Evolutionary conservation across 2,888 invertebrate species (phyloP), one percentile per base, ranked within the genome.

Genomic region (Archaeoteleia sp.): DNA sequence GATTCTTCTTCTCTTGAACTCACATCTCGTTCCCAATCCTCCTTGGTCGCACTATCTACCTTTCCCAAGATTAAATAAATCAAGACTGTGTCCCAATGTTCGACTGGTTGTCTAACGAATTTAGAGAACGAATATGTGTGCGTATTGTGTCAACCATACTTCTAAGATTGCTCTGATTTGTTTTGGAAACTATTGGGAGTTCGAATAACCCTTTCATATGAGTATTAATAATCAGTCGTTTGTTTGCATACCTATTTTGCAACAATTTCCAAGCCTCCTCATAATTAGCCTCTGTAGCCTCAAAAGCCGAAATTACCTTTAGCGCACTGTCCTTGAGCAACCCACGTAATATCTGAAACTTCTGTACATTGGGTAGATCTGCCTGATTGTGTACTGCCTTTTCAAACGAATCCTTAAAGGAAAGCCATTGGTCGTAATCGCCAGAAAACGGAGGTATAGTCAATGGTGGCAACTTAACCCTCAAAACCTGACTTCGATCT

Each of bases 161-260:
- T 7, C 63, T 20, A 0, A 63, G 34, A 10, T 13, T 23, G 5
- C 5, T 8, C 7, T 37, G 23, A 10, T 10, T 51, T n/a, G 40
- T 3, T 46, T 40, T 65, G 1, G 23, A 1, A 3, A 57, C n/a
- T 17, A 9, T 2, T 12, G 49, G n/a, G 1, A 65, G 8, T 0
- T 65, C 65, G 27, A 57, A 51, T 2, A 65, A 23, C 0, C 27
- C 57, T 39, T 29, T 17, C n/a, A 57, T 9, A 29, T 65, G 65
- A 0, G 35, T 34, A 8, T 48, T 10, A 7, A 48, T 23, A 5
- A 48, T 51, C 3, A 40, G 1, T 8, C 25, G 12, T 12, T 8
- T 39, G 6, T 51, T 51, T 4, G 35, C 37, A 20, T 45, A 37
- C 27, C 60, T 30, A 2, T 43, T 43, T 4, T 34, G 20, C 5